phyloP scores from a whole-genome alignment of 2,113 vertebrate genomes.

The Halichoerus grypus region DNA sequence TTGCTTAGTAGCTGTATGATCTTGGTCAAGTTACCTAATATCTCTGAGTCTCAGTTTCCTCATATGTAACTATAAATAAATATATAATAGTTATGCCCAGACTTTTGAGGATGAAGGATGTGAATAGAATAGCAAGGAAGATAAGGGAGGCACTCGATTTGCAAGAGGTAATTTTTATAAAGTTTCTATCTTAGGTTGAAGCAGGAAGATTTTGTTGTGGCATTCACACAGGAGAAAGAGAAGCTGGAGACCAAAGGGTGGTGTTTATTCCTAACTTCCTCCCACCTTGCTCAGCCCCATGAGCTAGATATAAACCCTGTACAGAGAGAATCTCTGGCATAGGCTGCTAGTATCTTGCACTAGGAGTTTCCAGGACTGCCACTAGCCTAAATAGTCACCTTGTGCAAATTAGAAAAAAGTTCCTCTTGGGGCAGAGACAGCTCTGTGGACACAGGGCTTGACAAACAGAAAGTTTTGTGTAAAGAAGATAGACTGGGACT shows the following conservation, averaged over 20 bases:
- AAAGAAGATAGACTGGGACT: background rate
- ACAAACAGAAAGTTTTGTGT: background rate
- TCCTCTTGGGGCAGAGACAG: background rate
- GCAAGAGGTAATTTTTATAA: background rate
- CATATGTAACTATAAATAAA: background rate
- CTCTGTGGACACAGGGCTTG: background rate
- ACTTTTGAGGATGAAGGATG: conserved; percentile 9
- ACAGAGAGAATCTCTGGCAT: background rate
- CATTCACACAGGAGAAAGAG: background rate
- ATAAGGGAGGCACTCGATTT: background rate
- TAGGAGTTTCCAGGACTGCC: background rate
- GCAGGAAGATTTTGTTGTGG: background rate
- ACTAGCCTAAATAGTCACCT: background rate
- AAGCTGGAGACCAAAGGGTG: background rate
- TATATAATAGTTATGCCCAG: background rate
- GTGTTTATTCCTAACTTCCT: background rate
- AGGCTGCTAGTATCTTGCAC: background rate
- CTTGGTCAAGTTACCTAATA: conserved; percentile 29
- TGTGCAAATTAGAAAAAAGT: background rate
- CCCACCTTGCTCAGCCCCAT: background rate
- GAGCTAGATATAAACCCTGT: background rate
- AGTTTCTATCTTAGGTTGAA: background rate
- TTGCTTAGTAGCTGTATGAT: conserved; percentile 6
- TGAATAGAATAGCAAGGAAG: background rate
- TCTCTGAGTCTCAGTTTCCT: conserved; percentile 41